Percentiles rank a stretch among this genome's conserved stretches.
Conservation (phyloP, 1,140 invertebrate species). For the Amphibalanus amphitrite region DNA sequence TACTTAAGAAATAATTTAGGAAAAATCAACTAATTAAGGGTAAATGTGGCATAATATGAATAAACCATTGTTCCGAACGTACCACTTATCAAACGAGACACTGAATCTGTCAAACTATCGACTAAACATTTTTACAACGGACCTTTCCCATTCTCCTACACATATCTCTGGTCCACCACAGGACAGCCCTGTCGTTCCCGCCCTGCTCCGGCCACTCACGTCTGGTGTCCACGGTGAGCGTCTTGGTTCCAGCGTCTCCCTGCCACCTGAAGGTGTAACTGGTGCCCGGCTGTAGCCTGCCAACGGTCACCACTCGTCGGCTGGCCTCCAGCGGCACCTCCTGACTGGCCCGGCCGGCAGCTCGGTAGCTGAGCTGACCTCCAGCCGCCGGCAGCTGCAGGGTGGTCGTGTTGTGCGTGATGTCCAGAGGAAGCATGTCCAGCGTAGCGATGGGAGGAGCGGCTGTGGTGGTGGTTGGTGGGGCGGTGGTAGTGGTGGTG, state of each 20-base stretch:
- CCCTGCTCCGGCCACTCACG: neutral
- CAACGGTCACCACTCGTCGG: slow-evolving; percentile 16
- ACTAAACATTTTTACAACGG: too few relatives aligned
- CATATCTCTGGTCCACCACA: too few relatives aligned
- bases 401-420: slow-evolving; percentile 19
- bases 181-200: too few relatives aligned
- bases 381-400: slow-evolving; percentile 18
- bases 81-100: too few relatives aligned
- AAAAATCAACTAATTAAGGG: too few relatives aligned
- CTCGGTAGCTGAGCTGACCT: slow-evolving; percentile 16
- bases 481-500: neutral
- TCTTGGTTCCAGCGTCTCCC: slow-evolving; percentile 12
- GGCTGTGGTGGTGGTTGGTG: neutral
- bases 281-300: slow-evolving; percentile 17
- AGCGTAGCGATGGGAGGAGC: neutral
- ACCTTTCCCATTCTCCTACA: too few relatives aligned
- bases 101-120: too few relatives aligned
- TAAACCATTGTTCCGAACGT: too few relatives aligned
- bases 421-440: neutral
- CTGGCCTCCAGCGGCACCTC: slow-evolving; percentile 17
- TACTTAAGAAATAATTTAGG: neutral
- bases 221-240: slow-evolving; percentile 15
- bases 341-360: slow-evolving; percentile 14
- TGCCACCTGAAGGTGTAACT: slow-evolving; percentile 21
- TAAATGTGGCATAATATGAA: too few relatives aligned